Percentiles rank a stretch among this genome's conserved stretches.
Evolutionary conservation across 2,113 vertebrate species (phyloP).

Genomic region (Dromiciops gliroides): DNA sequence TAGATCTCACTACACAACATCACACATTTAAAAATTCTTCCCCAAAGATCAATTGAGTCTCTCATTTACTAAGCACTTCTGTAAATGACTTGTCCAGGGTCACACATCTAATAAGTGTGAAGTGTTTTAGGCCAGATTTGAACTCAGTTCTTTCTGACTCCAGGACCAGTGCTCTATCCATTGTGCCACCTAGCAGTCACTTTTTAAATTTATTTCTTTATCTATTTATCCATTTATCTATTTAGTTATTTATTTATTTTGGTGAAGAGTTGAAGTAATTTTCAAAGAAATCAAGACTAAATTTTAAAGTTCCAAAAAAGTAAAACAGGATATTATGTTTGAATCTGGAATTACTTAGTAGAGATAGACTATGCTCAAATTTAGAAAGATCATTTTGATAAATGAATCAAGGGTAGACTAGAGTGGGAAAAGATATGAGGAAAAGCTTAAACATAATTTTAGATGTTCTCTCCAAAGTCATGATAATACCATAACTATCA

Average conservation of each 20-base stretch:
- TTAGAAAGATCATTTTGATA: neutral
- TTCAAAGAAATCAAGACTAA: neutral
- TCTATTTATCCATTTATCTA: too few species aligned
- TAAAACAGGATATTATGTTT: neutral
- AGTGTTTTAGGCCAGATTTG: too few species aligned
- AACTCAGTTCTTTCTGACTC: too few species aligned
- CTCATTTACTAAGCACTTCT: neutral
- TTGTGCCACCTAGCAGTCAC: too few species aligned
- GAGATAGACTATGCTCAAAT: neutral
- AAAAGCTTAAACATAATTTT: neutral
- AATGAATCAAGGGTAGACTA: neutral
- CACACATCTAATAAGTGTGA: too few species aligned
- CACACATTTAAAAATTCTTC: neutral
- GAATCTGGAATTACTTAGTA: neutral
- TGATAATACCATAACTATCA: neutral
- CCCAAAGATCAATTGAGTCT: conserved; percentile 10
- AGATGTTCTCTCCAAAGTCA: neutral
- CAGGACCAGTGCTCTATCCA: too few species aligned
- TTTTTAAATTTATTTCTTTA: too few species aligned
- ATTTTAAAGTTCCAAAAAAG: neutral
- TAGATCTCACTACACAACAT: neutral
- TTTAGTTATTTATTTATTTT: too few species aligned
- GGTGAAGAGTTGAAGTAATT: neutral
- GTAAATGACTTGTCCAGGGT: neutral
- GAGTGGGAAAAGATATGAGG: neutral